These are phyloP conservation scores for Apodemus agrarius DNA, from an alignment of 2,797 vertebrate species.

Conservation along the genomic window DNA sequence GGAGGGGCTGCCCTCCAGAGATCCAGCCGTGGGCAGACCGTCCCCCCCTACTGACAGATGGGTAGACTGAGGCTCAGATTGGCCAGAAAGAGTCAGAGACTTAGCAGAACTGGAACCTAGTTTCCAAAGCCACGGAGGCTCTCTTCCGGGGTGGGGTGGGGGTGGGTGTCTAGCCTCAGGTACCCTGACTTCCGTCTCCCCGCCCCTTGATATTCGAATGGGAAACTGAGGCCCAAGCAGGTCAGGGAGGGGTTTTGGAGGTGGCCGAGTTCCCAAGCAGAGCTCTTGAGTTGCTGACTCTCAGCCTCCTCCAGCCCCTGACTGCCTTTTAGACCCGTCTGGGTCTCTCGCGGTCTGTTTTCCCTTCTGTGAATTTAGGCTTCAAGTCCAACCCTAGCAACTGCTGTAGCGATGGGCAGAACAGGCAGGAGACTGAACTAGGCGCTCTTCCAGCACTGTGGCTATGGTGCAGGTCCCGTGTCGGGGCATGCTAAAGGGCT, in stretches of 20 bases:
- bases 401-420: accelerated
- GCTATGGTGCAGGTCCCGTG: background rate
- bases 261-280: background rate
- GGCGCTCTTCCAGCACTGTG: background rate
- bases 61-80: background rate
- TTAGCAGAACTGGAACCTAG: background rate
- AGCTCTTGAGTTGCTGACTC: background rate
- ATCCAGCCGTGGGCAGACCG: background rate
- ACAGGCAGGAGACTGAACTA: background rate
- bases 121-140: background rate
- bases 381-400: too few relatives aligned
- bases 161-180: background rate
- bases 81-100: background rate
- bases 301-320: background rate
- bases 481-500: background rate
- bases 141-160: background rate
- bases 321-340: too few relatives aligned
- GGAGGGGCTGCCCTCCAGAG: background rate
- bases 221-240: background rate
- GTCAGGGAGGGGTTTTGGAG: background rate
- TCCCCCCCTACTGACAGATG: background rate
- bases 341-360: background rate
- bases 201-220: background rate
- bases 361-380: background rate
- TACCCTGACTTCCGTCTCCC: accelerated